Percentiles rank a stretch among this genome's conserved stretches.
Evolutionary conservation across 2,888 invertebrate genomes (phyloP).

Genomic region (Dryomyza anilis): DNA sequence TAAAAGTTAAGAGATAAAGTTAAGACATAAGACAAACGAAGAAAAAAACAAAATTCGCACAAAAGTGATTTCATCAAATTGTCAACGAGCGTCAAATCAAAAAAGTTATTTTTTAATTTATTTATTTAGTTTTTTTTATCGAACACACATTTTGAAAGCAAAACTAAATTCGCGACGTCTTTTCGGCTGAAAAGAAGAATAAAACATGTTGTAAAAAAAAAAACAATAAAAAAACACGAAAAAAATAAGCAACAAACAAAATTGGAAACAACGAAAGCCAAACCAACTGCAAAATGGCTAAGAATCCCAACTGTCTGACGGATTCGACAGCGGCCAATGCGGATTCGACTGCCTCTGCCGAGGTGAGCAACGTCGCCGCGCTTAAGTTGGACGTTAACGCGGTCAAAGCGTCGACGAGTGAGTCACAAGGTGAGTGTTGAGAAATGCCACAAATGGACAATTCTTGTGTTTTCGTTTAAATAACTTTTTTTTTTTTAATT

Average conservation of each 20-base stretch:
- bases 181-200: not conserved
- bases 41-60: not conserved
- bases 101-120: not conserved
- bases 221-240: not conserved
- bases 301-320: slow-evolving; percentile 1
- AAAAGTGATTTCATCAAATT: slow-evolving; percentile 14
- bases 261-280: not conserved
- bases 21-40: too few relatives aligned
- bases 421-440: slow-evolving; percentile 7
- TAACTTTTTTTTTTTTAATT: not conserved
- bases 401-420: slow-evolving; percentile 6
- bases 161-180: not conserved
- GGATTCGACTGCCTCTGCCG: not conserved
- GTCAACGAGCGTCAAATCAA: slow-evolving; percentile 11
- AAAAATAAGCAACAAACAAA: not conserved
- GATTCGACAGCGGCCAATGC: not conserved
- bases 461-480: not conserved
- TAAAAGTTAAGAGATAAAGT: too few relatives aligned
- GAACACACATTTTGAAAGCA: not conserved
- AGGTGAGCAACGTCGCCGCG: not conserved
- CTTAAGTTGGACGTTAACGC: not conserved
- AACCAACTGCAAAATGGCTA: too few relatives aligned
- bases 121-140: not conserved
- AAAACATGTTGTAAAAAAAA: not conserved
- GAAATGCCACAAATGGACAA: not conserved